A percentile compares a stretch with the other conserved stretches of the same genome.
phyloP scores from a whole-genome alignment of 2,888 invertebrate genomes.

The Drosophila histrio region DNA sequence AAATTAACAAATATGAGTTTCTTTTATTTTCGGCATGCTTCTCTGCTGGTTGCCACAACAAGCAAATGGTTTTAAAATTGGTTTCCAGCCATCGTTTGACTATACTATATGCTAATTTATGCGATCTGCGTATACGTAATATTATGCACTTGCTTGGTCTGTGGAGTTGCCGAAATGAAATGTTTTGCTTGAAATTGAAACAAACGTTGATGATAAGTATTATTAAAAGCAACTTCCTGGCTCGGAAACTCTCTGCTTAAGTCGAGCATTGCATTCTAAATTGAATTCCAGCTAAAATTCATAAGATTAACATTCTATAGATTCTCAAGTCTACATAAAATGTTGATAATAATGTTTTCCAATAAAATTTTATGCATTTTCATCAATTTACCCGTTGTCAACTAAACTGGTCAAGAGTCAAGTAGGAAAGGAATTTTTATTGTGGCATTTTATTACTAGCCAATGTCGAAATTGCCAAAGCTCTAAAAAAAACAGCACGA shows the following conservation, averaged over 20 bases:
- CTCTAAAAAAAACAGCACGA: slow-evolving; percentile 8
- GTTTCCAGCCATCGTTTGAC: neutral
- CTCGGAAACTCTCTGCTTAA: neutral
- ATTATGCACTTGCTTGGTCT: neutral
- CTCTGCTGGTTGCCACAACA: slow-evolving; percentile 9
- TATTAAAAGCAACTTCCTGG: neutral
- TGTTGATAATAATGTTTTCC: neutral
- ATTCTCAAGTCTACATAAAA: neutral
- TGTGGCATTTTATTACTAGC: neutral
- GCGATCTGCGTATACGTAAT: slow-evolving; percentile 11
- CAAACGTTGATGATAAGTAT: neutral
- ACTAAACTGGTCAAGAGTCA: neutral
- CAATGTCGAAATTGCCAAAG: slow-evolving; percentile 1
- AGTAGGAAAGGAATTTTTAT: neutral
- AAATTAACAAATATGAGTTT: slow-evolving; percentile 46
- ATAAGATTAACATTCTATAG: neutral
- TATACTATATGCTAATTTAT: slow-evolving; percentile 13
- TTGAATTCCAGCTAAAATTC: neutral
- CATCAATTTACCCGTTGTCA: neutral
- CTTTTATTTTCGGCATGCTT: neutral
- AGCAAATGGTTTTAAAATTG: slow-evolving; percentile 12
- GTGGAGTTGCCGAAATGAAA: neutral
- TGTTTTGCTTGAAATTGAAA: neutral
- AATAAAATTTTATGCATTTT: neutral
- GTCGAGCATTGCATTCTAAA: neutral